phyloP scores from a whole-genome alignment of 2,113 vertebrate species.

The Puma concolor region DNA sequence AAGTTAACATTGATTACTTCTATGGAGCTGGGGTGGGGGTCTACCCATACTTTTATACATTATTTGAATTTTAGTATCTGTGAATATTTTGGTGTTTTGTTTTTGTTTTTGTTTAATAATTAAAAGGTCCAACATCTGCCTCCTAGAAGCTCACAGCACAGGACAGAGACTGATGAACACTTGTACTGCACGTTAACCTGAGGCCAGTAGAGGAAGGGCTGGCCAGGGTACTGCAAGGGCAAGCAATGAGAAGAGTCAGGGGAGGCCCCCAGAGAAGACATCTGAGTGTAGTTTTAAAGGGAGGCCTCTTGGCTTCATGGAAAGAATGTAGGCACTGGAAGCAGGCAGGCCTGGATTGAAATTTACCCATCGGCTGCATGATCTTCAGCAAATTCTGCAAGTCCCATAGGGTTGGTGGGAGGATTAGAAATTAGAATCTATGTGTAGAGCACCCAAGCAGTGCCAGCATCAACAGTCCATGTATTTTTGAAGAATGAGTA shows the following conservation, averaged over 20 bases:
- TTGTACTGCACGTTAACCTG: not conserved
- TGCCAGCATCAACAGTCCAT: not conserved
- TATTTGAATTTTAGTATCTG: not conserved
- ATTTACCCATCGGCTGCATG: not conserved
- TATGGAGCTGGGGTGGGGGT: not conserved
- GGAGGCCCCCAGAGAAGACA: not conserved
- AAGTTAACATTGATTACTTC: not conserved
- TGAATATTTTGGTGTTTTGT: not conserved
- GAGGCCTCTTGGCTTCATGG: not conserved
- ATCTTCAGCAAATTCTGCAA: constrained; percentile 6
- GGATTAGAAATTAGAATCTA: not conserved
- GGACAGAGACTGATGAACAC: not conserved
- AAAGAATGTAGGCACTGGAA: not conserved
- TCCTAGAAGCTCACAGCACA: not conserved
- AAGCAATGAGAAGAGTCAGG: not conserved
- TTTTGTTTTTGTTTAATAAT: not conserved
- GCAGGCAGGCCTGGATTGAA: not conserved
- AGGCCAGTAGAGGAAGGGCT: not conserved
- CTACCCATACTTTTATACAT: not conserved
- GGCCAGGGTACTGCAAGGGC: not conserved
- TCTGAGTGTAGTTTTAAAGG: not conserved
- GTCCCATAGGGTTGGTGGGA: not conserved
- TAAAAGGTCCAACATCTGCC: not conserved
- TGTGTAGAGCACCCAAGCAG: not conserved
- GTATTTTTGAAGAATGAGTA: not conserved